A percentile compares a stretch with the other conserved stretches of the same genome.
These are phyloP conservation scores for Martes martes DNA, from an alignment of 2,113 vertebrate species.

Conservation along the genomic window DNA sequence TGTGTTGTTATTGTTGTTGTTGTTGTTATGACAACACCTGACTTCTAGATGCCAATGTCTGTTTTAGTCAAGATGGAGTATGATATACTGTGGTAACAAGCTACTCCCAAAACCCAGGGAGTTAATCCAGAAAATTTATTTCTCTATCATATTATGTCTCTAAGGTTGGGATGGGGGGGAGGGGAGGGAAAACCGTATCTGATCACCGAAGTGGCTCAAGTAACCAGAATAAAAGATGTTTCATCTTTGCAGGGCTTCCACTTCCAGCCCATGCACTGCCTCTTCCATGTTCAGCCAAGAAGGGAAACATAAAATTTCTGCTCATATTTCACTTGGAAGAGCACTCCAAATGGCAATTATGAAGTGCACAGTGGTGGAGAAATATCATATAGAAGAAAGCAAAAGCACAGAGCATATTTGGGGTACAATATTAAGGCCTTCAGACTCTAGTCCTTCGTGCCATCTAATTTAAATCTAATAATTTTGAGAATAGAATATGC, in stretches of 20 bases:
- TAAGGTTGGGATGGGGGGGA: rapidly evolving
- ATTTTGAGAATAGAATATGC: not conserved
- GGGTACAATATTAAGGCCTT: not conserved
- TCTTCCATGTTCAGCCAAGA: not conserved
- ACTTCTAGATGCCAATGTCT: not conserved
- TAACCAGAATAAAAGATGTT: not conserved
- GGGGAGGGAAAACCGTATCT: not conserved
- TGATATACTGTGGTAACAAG: not conserved
- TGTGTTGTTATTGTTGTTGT: not conserved
- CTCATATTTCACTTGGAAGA: not conserved
- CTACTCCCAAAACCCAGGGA: not conserved
- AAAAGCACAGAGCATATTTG: not conserved
- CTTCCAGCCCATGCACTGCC: rapidly evolving
- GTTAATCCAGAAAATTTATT: not conserved
- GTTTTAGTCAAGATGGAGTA: not conserved
- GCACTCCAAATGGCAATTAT: not conserved
- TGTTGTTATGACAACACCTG: not conserved
- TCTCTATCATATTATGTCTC: not conserved
- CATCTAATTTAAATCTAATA: not conserved
- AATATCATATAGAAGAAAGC: not conserved
- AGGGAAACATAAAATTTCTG: not conserved
- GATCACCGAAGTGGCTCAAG: not conserved
- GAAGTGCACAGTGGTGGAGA: not conserved
- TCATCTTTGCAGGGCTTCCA: not conserved
- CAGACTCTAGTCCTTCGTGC: not conserved